These are phyloP conservation scores for Mormyrus lacerda DNA, from an alignment of 2,113 vertebrate species.

Conservation along the genomic window DNA sequence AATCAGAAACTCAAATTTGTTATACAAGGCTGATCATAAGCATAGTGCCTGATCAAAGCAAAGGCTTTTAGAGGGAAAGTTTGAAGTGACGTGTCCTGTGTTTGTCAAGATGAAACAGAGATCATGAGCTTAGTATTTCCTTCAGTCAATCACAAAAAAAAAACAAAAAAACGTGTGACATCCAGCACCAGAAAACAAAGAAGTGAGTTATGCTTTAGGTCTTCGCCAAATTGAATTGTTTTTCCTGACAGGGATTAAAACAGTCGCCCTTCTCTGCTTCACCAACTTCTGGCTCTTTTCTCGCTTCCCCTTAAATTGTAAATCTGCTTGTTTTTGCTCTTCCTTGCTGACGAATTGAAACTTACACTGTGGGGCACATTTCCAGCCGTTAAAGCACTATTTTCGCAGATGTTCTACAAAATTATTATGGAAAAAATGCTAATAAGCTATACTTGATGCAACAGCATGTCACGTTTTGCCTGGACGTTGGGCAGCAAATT, in stretches of 20 bases:
- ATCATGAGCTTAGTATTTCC: neutral
- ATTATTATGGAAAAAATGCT: neutral
- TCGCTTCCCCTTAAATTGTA: neutral
- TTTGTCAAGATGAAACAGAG: neutral
- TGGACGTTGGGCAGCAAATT: neutral
- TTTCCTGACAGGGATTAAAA: neutral
- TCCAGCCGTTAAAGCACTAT: neutral
- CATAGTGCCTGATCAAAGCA: neutral
- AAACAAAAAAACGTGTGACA: neutral
- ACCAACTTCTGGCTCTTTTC: neutral
- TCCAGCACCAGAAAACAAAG: neutral
- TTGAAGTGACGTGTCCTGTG: neutral
- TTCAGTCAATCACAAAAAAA: neutral
- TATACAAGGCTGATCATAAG: neutral
- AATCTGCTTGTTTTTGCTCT: neutral
- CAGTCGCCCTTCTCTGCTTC: neutral
- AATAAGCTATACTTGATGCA: neutral
- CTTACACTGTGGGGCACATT: neutral
- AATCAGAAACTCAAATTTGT: neutral
- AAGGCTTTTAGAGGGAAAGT: neutral
- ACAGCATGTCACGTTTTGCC: neutral
- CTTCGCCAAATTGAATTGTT: neutral
- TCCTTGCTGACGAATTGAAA: neutral
- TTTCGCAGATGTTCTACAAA: neutral
- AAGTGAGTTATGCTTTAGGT: neutral